These are phyloP conservation scores for Monochamus saltuarius DNA, from an alignment of 1,140 invertebrate genomes.

Conservation along the genomic window DNA sequence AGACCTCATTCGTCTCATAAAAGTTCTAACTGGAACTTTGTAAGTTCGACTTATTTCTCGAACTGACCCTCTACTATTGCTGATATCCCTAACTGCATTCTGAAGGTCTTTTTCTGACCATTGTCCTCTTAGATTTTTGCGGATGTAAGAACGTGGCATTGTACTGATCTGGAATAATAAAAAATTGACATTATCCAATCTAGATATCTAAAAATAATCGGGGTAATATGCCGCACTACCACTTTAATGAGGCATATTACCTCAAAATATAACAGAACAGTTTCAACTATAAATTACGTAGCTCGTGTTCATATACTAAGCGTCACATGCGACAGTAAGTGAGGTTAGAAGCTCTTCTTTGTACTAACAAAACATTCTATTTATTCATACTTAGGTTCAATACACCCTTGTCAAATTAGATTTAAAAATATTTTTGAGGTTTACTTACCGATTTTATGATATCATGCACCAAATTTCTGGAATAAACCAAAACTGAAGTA, in stretches of 20 bases:
- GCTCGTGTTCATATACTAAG: not conserved
- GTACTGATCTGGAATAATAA: too few relatives aligned
- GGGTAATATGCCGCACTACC: conserved; percentile 9
- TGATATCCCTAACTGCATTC: conserved; percentile 13
- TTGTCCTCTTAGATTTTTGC: conserved; percentile 9
- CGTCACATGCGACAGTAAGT: not conserved
- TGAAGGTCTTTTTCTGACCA: conserved; percentile 18
- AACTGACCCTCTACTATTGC: conserved; percentile 18
- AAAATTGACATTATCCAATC: not conserved
- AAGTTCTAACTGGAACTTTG: too few relatives aligned
- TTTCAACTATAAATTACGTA: not conserved
- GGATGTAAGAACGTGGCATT: conserved; percentile 2
- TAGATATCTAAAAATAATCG: not conserved
- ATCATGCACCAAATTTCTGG: too few relatives aligned
- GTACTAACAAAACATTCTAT: too few relatives aligned
- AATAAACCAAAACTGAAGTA: too few relatives aligned
- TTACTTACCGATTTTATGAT: too few relatives aligned
- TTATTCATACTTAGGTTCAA: too few relatives aligned
- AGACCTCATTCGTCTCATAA: too few relatives aligned
- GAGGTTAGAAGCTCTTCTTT: conserved; percentile 2
- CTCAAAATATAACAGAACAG: not conserved
- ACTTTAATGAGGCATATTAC: conserved; percentile 1
- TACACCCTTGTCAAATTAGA: too few relatives aligned
- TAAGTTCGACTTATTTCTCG: too few relatives aligned
- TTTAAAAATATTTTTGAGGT: too few relatives aligned